Evolutionary conservation across 1,140 invertebrate genomes (phyloP), one percentile per base, ranked within the genome.

Genomic region (Halictus rubicundus): DNA sequence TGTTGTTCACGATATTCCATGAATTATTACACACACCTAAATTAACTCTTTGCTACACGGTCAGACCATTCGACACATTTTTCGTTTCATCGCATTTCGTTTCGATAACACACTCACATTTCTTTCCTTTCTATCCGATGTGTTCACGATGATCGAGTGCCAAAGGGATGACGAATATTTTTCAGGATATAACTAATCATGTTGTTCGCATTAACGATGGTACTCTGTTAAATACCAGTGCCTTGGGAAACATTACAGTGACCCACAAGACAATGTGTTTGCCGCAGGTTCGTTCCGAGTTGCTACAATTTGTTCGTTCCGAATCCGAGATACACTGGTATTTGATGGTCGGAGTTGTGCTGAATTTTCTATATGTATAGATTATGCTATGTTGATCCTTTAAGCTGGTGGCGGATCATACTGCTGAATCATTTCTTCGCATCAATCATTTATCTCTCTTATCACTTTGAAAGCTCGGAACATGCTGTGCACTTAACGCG

Each of bases 341-440:
- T 52, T 72, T 64, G 32, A 78, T 64, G 21, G 32, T 42, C 64
- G 27, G 27, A 54, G 63, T 72, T 54, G 42, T 25, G 52, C 64
- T 64, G n/a, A 16, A 72, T 37, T 78, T 78, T 72, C 42, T 64
- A 54, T 71, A 78, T 46, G 42, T 46, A 46, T 25, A 78, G 68
- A 78, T 78, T 32, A 59, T 42, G 76, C 59, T 78, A 71, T 23
- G 39, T 37, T 32, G 68, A 74, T 68, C 54, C 76, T 59, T 76
- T 46, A 69, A 79, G 72, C 59, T 83, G 85, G 85, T 86, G 85
- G 54, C 61, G 85, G 84, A 78, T 23, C 54, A 65, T 60, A 81
- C 61, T 32, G 66, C 75, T 52, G 49, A 64, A 46, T 81, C 64
- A 37, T 32, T 23, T 70, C 23, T 42, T 63, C 42, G 23, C 68